phyloP scores from a whole-genome alignment of 2,888 invertebrate genomes.

The Oxytorus armatus region DNA sequence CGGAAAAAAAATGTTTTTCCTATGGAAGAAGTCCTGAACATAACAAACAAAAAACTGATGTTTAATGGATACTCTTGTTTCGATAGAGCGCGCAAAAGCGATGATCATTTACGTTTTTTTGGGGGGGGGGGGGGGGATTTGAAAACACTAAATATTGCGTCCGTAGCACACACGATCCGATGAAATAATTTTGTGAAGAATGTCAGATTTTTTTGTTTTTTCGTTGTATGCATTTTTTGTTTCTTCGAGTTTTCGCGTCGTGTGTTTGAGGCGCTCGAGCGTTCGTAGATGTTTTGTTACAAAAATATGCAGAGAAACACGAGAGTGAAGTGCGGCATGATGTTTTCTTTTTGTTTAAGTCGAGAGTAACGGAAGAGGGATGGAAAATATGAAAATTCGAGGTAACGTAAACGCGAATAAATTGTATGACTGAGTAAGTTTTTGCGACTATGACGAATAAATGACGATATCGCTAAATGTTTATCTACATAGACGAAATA shows the following conservation, averaged over 20 bases:
- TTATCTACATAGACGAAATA: constrained; percentile 76
- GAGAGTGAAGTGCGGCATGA: too few relatives aligned
- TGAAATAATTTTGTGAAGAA: constrained; percentile 23
- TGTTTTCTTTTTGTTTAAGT: constrained; percentile 1
- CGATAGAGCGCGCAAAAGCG: constrained; percentile 10
- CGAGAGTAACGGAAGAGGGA: neutral
- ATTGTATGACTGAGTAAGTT: constrained; percentile 24
- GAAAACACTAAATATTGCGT: constrained; percentile 28
- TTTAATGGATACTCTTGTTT: constrained; percentile 42
- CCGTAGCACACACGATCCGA: constrained; percentile 25
- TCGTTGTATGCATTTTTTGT: constrained; percentile 25
- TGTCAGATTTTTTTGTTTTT: constrained; percentile 13
- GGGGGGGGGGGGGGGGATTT: too few relatives aligned
- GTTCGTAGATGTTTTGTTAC: neutral
- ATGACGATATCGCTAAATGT: constrained; percentile 68
- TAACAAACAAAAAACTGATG: constrained; percentile 30
- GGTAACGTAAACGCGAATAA: constrained; percentile 12
- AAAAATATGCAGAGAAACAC: too few relatives aligned
- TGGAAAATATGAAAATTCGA: constrained; percentile 23
- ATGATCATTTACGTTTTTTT: neutral
- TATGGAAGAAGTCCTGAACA: constrained; percentile 71
- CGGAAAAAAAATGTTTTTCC: constrained; percentile 72
- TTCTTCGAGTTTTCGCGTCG: constrained; percentile 7
- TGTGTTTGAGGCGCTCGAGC: neutral
- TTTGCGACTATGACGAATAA: constrained; percentile 34